These are phyloP conservation scores for Pangasius larnaudii DNA, from an alignment of 2,797 vertebrate genomes.

Conservation along the genomic window DNA sequence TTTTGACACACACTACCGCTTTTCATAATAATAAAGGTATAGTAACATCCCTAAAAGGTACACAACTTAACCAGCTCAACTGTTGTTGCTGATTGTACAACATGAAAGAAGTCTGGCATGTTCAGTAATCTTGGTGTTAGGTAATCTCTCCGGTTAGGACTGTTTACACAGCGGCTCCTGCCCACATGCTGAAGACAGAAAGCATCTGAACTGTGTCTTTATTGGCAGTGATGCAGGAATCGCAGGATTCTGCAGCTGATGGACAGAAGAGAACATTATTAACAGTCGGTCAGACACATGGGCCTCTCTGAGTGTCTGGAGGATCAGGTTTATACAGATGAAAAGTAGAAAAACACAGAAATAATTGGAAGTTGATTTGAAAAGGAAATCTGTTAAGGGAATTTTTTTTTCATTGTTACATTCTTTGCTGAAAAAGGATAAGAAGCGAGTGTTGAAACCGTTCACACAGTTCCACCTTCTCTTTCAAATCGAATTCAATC, in stretches of 20 bases:
- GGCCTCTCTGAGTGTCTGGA: slow-evolving; percentile 5
- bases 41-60: not conserved
- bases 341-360: slow-evolving; percentile 6
- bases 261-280: slow-evolving; percentile 36
- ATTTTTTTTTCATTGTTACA: not conserved
- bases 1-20: not conserved
- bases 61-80: not conserved
- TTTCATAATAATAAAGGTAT: not conserved
- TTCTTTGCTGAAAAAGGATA: not conserved
- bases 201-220: slow-evolving; percentile 20
- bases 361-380: not conserved
- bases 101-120: not conserved
- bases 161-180: slow-evolving; percentile 14
- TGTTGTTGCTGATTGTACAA: not conserved
- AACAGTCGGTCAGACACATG: slow-evolving; percentile 27
- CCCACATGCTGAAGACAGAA: not conserved
- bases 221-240: slow-evolving; percentile 14
- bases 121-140: not conserved
- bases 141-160: not conserved
- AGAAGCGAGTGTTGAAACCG: not conserved
- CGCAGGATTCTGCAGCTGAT: not conserved
- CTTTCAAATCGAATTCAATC: not conserved
- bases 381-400: not conserved
- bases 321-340: not conserved
- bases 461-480: not conserved